Evolutionary conservation across 2,113 vertebrate species (phyloP).

Genomic region (Halichoeres trimaculatus): DNA sequence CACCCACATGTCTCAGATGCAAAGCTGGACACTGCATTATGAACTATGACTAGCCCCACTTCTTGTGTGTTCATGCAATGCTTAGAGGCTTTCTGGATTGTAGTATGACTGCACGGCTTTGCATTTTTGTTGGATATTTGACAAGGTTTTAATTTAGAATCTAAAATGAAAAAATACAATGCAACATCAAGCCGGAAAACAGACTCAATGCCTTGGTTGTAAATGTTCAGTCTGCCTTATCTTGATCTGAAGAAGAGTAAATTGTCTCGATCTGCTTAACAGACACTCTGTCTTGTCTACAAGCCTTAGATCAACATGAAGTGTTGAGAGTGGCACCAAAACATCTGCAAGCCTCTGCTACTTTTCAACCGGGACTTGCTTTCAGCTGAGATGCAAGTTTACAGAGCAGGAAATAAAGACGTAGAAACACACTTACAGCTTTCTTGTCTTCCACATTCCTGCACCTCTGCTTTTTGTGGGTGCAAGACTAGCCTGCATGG

Average conservation of each 20-base stretch:
- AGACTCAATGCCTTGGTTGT: background rate
- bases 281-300: slow-evolving; percentile 6
- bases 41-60: too few species aligned
- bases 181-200: background rate
- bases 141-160: background rate
- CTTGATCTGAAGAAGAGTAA: background rate
- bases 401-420: slow-evolving; percentile 28
- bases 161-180: background rate
- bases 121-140: background rate
- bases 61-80: too few species aligned
- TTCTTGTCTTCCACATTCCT: background rate
- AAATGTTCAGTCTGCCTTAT: background rate
- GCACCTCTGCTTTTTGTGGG: slow-evolving; percentile 12
- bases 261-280: background rate
- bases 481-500: slow-evolving; percentile 21
- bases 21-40: slow-evolving; percentile 10
- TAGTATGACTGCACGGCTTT: background rate
- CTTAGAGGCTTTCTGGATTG: slow-evolving; percentile 5
- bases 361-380: background rate
- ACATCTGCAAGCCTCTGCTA: background rate
- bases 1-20: too few species aligned
- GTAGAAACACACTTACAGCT: slow-evolving; percentile 1
- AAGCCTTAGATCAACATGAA: slow-evolving; percentile 20
- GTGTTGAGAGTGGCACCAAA: background rate
- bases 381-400: slow-evolving; percentile 2